Evolutionary conservation across 2,113 vertebrate species (phyloP).

Genomic region (Plectropomus leopardus): DNA sequence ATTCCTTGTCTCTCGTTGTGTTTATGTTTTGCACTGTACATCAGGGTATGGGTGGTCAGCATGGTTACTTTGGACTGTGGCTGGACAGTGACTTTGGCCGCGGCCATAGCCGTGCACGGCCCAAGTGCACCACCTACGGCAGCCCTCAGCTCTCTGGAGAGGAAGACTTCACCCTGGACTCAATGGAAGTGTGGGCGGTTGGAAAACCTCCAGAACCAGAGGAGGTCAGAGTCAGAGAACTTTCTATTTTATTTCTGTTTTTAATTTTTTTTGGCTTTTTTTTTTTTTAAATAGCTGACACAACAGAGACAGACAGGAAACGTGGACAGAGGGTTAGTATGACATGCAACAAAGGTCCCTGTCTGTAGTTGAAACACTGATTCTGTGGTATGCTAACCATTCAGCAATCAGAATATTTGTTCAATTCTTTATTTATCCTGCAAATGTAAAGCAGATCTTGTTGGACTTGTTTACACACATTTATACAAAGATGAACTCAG

Average conservation of each 20-base stretch:
- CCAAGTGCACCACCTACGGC: slow-evolving; percentile 93
- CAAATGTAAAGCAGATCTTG: neutral
- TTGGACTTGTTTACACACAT: neutral
- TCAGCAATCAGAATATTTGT: too few species aligned
- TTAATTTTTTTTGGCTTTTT: neutral
- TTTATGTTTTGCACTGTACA: neutral
- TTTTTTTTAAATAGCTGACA: neutral
- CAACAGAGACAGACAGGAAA: too few species aligned
- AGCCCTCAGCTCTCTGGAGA: slow-evolving; percentile 93
- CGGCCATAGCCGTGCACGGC: slow-evolving; percentile 94
- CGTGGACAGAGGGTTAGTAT: too few species aligned
- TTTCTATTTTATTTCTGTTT: neutral
- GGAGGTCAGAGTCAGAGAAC: slow-evolving; percentile 77
- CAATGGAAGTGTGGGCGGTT: slow-evolving; percentile 93
- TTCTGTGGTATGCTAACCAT: too few species aligned
- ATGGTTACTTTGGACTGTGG: slow-evolving; percentile 94
- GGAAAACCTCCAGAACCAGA: slow-evolving; percentile 79
- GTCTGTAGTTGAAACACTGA: too few species aligned
- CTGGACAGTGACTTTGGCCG: slow-evolving; percentile 91
- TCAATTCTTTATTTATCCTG: neutral
- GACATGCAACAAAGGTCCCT: too few species aligned
- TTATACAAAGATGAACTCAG: neutral
- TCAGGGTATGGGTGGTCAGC: slow-evolving; percentile 97
- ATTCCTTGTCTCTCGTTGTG: neutral
- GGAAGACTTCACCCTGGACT: slow-evolving; percentile 90